These are phyloP conservation scores for Drosophila carrolli DNA, from an alignment of 1,140 invertebrate genomes.

Conservation along the genomic window DNA sequence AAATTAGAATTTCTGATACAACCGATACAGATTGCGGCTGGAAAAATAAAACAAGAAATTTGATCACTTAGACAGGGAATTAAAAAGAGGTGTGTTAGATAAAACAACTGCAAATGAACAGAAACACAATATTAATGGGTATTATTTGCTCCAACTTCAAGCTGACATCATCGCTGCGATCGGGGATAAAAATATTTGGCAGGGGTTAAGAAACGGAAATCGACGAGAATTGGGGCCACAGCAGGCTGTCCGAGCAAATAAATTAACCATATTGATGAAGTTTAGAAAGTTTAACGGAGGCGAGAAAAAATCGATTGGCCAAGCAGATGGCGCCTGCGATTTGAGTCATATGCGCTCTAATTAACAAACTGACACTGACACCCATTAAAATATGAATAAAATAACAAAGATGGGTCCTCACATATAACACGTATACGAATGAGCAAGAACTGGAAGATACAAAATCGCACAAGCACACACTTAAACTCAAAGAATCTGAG, in stretches of 20 bases:
- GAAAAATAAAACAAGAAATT: slow-evolving; percentile 60
- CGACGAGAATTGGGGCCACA: slow-evolving; percentile 45
- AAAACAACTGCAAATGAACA: slow-evolving; percentile 36
- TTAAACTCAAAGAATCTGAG: slow-evolving; percentile 12
- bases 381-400: slow-evolving; percentile 12
- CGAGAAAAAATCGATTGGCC: slow-evolving; percentile 20
- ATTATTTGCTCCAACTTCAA: slow-evolving; percentile 24
- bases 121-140: slow-evolving; percentile 34
- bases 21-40: slow-evolving; percentile 75
- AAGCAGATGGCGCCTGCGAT: slow-evolving; percentile 42
- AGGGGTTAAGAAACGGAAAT: slow-evolving; percentile 44
- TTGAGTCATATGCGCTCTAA: slow-evolving; percentile 70
- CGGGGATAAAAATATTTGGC: slow-evolving; percentile 17
- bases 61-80: slow-evolving; percentile 37
- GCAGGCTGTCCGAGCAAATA: slow-evolving; percentile 20
- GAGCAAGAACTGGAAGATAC: slow-evolving; percentile 64
- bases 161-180: slow-evolving; percentile 40
- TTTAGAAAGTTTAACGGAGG: slow-evolving; percentile 44
- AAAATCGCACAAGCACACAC: slow-evolving; percentile 25
- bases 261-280: slow-evolving; percentile 42
- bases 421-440: slow-evolving; percentile 42
- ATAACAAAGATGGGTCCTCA: background rate
- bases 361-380: slow-evolving; percentile 67
- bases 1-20: slow-evolving; percentile 77
- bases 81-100: slow-evolving; percentile 34